Base-by-base conservation (phyloP, 2,888 invertebrate genomes). In the Agrilus mali region DNA sequence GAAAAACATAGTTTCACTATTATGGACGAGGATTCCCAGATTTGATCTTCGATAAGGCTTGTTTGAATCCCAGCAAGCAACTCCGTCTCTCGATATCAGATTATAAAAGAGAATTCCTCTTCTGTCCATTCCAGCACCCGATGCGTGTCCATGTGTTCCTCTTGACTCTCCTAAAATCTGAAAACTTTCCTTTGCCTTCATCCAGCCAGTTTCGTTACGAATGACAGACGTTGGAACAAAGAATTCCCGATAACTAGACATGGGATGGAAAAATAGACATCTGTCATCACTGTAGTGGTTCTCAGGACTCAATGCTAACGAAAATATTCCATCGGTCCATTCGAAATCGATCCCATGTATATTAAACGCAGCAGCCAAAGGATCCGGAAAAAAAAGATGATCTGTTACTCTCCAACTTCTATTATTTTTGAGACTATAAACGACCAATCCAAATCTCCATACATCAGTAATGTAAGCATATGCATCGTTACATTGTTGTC, bases 291-390 rank as follows among this genome's bases (percentile, higher is more conserved):
- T 60, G 41, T 68, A 57, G 2, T 67, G 60, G 51, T 67, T 58
- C 22, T 59, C 57, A 6, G 80, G 78, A n/a, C 80, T 76, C 36
- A 86, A 57, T 0, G 85, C 77, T 51, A 86, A 64, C 0, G 85
- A 85, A 56, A 87, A 86, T 16, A 87, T 73, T 0, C 87, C 87
- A 57, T 87, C 87, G 7, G 82, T 71, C 87, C 86, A 88, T 56
- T 86, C 82, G 57, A 86, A 88, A 49, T 81, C 80, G 0, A 86
- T 57, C 2, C 81, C 83, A 48, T 84, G 82, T 1, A 87, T 65
- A 44, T 80, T 78, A 56, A 80, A 88, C 53, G 81, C 78, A 1
- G 85, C 75, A 1, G 83, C 80, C 1, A 84, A 56, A 0, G 85
- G 85, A 54, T 84, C 83, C 0, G 84, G 83, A 56, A 71, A 78